Base-by-base conservation (phyloP, 2,113 vertebrate genomes). In the Amphiprion percula region DNA sequence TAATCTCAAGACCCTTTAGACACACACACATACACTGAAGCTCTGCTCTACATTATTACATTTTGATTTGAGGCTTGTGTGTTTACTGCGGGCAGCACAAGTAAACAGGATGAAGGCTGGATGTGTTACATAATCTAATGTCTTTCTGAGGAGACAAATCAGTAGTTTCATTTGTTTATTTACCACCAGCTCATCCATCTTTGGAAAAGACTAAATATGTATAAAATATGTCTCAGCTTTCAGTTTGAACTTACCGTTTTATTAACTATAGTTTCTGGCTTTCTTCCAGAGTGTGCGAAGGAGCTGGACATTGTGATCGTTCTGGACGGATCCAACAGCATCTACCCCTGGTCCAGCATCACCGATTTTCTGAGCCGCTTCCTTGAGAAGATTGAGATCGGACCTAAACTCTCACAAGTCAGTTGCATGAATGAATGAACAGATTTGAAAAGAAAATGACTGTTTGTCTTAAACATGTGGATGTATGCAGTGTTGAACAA, bases 291-390 rank as follows among this genome's bases (percentile, higher is more conserved):
- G 4, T 99, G 98, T 86, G 90, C 90, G 23, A 96, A 94, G 47
- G 95, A 96, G 50, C 61, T 99, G 90, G 98, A 99, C 62, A 96
- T 99, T 0, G 95, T 99, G 74, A 96, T 99, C 2, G 97, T 99
- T 23, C 94, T 99, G 5, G 98, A 99, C 71, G 98, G 98, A 3
- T 99, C 98, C 16, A 99, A 99, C 91, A 99, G 98, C 55, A 98
- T 99, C 90, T 98, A 96, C 72, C 97, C 97, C 2, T 99, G 98
- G 98, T 44, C 85, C 0, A 96, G 94, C 47, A 96, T 99, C 69
- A 95, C 87, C 0, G 87, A 82, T 0, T 99, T 99, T 82, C 92
- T 99, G 73, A 79, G 87, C 9, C 95, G 96, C 63, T 95, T 99
- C 39, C 91, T 98, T 19, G 54, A 86, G 84, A 96, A 95, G 16